A percentile compares a stretch with the other conserved stretches of the same genome.
These are phyloP conservation scores for Neria commutata DNA, from an alignment of 2,888 invertebrate species.

Conservation along the genomic window DNA sequence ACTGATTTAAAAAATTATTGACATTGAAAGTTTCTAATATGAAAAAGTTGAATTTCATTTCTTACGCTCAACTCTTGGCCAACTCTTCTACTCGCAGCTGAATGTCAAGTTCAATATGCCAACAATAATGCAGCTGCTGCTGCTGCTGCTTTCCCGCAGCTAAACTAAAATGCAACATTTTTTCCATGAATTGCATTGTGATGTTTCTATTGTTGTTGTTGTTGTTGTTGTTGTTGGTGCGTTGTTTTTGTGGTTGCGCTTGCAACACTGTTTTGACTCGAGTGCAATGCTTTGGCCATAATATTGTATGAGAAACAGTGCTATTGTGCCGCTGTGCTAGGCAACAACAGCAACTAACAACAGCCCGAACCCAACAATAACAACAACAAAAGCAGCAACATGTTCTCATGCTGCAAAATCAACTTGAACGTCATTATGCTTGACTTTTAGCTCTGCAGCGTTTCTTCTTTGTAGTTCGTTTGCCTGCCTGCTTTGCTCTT, in stretches of 20 bases:
- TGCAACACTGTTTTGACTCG: neutral
- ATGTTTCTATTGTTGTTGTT: constrained; percentile 1
- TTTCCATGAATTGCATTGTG: constrained; percentile 2
- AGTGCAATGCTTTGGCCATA: neutral
- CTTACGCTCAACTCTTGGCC: neutral
- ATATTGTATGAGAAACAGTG: neutral
- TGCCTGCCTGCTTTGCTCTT: no score
- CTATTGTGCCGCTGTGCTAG: neutral
- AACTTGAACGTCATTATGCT: neutral
- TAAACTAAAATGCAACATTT: constrained; percentile 1
- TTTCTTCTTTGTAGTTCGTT: no score
- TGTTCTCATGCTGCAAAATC: constrained; percentile 1
- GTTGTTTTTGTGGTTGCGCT: neutral
- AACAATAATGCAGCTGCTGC: neutral
- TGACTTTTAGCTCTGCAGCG: no score
- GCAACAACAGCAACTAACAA: neutral
- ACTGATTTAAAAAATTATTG: no score
- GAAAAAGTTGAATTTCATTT: no score
- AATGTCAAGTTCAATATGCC: constrained; percentile 16
- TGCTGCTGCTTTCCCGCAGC: neutral
- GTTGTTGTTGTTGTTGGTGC: constrained; percentile 5
- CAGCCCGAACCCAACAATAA: neutral
- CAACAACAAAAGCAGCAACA: neutral
- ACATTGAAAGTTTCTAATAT: no score
- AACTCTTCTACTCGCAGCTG: neutral